phyloP scores from a whole-genome alignment of 2,113 vertebrate species.

The Ellobius talpinus region DNA sequence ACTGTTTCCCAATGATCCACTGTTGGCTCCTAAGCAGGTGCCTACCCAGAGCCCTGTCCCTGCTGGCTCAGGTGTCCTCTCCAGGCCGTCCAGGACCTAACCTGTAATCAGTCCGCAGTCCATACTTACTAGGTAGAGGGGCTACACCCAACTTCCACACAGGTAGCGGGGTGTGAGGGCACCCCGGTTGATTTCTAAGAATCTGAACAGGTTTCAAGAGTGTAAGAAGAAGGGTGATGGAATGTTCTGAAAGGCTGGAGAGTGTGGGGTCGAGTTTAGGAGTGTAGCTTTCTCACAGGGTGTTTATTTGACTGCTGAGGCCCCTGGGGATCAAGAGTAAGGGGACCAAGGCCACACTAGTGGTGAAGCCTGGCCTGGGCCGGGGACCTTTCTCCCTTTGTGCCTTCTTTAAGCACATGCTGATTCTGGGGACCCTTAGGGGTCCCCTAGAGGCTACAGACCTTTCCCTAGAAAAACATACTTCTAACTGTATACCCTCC shows the following conservation, averaged over 20 bases:
- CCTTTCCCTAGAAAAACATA: background rate
- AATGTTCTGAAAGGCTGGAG: conserved; percentile 29
- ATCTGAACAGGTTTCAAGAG: background rate
- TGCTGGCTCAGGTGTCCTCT: background rate
- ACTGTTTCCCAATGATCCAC: background rate
- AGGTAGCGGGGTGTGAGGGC: background rate
- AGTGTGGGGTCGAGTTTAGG: background rate
- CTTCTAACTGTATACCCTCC: background rate
- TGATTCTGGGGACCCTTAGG: background rate
- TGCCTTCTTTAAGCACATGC: background rate
- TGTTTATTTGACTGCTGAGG: background rate
- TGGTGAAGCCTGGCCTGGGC: background rate
- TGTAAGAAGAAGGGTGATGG: background rate
- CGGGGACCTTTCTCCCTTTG: background rate
- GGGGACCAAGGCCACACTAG: background rate
- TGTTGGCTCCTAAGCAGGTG: background rate
- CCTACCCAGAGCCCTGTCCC: background rate
- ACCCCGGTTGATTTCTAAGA: background rate
- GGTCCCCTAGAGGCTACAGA: background rate
- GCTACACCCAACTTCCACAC: background rate
- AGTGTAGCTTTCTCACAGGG: background rate
- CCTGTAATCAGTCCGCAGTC: accelerated
- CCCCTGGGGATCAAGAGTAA: background rate
- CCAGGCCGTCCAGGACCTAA: background rate
- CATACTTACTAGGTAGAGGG: background rate